phyloP scores from a whole-genome alignment of 2,113 vertebrate species.

The Thinocorus orbignyianus region DNA sequence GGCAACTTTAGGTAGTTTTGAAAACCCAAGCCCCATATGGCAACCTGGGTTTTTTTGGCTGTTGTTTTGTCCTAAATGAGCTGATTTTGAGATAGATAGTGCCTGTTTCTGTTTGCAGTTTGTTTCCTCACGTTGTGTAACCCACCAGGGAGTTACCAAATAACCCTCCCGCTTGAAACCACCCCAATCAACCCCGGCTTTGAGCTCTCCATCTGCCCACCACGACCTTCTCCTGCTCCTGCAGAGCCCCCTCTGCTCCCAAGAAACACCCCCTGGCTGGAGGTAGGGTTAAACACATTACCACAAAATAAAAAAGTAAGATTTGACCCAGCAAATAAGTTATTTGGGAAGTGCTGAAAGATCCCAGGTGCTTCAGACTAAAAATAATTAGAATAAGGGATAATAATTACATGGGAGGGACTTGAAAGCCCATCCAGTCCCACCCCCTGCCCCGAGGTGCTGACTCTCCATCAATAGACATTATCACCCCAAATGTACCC shows the following conservation, averaged over 20 bases:
- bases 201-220: not conserved
- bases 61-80: not conserved
- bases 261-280: not conserved
- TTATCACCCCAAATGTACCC: not conserved
- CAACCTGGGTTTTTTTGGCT: not conserved
- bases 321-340: not conserved
- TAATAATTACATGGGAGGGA: too few relatives aligned
- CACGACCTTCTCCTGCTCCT: not conserved
- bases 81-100: not conserved
- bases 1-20: not conserved
- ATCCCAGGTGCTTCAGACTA: not conserved
- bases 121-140: not conserved
- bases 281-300: not conserved
- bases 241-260: not conserved
- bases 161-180: not conserved
- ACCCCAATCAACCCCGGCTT: rapidly evolving
- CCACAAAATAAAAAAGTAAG: not conserved
- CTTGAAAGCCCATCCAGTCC: not conserved
- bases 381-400: too few relatives aligned
- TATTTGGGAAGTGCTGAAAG: not conserved
- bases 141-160: not conserved
- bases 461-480: not conserved
- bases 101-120: not conserved
- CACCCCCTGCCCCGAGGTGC: not conserved
- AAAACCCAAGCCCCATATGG: rapidly evolving